phyloP scores from a whole-genome alignment of 1,140 invertebrate genomes.

The Trachelipus rathkii region DNA sequence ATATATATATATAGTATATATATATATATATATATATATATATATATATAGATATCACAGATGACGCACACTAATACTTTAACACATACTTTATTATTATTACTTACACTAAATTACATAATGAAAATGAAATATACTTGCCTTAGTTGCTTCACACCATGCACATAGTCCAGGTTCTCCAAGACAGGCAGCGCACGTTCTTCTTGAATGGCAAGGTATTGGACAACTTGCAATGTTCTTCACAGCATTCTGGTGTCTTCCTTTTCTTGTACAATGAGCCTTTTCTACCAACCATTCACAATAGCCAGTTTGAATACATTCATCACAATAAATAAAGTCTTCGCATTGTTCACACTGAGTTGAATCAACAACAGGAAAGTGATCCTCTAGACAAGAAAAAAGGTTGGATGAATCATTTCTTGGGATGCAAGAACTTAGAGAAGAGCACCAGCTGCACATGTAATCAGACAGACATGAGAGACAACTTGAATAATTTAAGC shows the following conservation, averaged over 20 bases:
- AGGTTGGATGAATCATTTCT: constrained; percentile 24
- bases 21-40: no score
- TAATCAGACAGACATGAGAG: constrained; percentile 81
- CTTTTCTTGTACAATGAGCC: constrained; percentile 72
- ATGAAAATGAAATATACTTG: constrained; percentile 31
- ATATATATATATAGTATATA: no score
- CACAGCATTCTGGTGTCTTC: constrained; percentile 64
- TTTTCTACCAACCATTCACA: constrained; percentile 87
- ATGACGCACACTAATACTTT: no score
- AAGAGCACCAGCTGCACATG: constrained; percentile 83
- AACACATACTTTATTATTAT: no score
- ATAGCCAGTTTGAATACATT: constrained; percentile 62
- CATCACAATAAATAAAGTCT: constrained; percentile 78
- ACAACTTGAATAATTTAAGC: constrained; percentile 73
- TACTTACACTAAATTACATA: no score
- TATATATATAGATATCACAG: no score
- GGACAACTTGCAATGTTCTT: constrained; percentile 63
- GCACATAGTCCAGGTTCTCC: constrained; percentile 81
- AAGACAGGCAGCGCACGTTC: constrained; percentile 74
- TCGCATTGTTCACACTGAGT: constrained; percentile 78
- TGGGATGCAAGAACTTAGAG: constrained; percentile 43
- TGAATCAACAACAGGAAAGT: constrained; percentile 73
- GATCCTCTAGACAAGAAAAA: constrained; percentile 52
- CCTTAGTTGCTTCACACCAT: constrained; percentile 84
- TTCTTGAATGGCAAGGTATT: constrained; percentile 66